These are phyloP conservation scores for Sminthurides aquaticus DNA, from an alignment of 2,888 invertebrate genomes.

Conservation along the genomic window DNA sequence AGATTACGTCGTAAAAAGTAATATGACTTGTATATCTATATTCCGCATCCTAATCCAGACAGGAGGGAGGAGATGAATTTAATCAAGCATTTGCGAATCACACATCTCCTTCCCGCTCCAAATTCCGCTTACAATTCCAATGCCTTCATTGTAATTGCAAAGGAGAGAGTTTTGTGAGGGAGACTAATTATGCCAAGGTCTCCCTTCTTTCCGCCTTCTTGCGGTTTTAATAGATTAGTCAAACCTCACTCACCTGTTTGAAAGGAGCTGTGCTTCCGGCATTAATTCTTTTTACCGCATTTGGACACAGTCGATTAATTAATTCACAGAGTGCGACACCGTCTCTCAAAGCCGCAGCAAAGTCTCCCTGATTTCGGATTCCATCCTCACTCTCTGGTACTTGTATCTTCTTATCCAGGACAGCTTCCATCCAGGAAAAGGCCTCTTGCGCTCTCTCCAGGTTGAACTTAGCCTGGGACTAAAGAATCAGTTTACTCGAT, in stretches of 20 bases:
- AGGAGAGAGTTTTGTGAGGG: no score
- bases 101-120: no score
- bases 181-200: background rate
- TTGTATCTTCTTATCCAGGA: constrained; percentile 45
- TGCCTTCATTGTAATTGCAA: no score
- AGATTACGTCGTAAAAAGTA: no score
- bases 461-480: constrained; percentile 50
- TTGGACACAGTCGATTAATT: constrained; percentile 47
- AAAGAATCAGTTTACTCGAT: background rate
- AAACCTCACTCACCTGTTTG: constrained; percentile 46
- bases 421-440: constrained; percentile 50
- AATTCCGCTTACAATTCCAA: no score
- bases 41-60: no score
- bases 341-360: constrained; percentile 49
- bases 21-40: no score
- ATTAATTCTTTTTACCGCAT: constrained; percentile 47
- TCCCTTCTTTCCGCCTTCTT: background rate
- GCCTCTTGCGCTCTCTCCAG: constrained; percentile 49
- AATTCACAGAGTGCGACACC: constrained; percentile 50
- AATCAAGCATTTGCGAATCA: no score
- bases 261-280: constrained; percentile 46
- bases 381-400: constrained; percentile 43
- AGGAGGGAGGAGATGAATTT: no score
- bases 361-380: constrained; percentile 48
- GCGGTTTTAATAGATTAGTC: background rate